Evolutionary conservation across 1,140 invertebrate genomes (phyloP).

Genomic region (Cardiocondyla obscurior): DNA sequence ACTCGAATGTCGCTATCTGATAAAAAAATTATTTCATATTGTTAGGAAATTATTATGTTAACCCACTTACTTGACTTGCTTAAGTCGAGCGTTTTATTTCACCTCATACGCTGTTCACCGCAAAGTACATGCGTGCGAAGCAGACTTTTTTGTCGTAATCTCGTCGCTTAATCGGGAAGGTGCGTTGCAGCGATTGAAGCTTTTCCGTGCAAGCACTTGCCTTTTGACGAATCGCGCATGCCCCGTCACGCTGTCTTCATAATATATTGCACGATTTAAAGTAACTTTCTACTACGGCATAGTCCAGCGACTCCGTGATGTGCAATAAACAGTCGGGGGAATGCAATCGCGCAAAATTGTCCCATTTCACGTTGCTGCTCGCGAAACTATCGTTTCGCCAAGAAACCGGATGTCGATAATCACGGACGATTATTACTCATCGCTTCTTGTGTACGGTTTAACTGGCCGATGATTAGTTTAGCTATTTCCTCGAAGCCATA

Average conservation of each 20-base stretch:
- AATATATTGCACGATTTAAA: constrained; percentile 47
- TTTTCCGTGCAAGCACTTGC: constrained; percentile 30
- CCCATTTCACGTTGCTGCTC: constrained; percentile 32
- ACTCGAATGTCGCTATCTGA: not conserved
- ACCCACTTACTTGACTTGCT: not conserved
- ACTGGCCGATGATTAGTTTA: constrained; percentile 3
- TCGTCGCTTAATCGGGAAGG: not conserved
- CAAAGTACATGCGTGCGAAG: not conserved
- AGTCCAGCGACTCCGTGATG: constrained; percentile 36
- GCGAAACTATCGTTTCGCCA: constrained; percentile 46
- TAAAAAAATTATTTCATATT: not conserved
- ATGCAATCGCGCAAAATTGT: constrained; percentile 57
- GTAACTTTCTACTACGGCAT: constrained; percentile 44
- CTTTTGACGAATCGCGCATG: constrained; percentile 40
- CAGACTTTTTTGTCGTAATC: constrained; percentile 7
- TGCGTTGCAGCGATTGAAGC: constrained; percentile 5
- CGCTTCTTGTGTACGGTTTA: constrained; percentile 34
- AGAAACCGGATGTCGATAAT: constrained; percentile 46
- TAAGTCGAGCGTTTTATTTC: not conserved
- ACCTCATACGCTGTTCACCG: not conserved
- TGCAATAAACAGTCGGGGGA: constrained; percentile 16
- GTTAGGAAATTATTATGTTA: not conserved
- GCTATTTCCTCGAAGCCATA: not conserved
- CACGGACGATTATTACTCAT: constrained; percentile 38
- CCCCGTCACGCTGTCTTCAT: constrained; percentile 48